Conservation (phyloP, 2,113 vertebrate genomes). For the Spea bombifrons region DNA sequence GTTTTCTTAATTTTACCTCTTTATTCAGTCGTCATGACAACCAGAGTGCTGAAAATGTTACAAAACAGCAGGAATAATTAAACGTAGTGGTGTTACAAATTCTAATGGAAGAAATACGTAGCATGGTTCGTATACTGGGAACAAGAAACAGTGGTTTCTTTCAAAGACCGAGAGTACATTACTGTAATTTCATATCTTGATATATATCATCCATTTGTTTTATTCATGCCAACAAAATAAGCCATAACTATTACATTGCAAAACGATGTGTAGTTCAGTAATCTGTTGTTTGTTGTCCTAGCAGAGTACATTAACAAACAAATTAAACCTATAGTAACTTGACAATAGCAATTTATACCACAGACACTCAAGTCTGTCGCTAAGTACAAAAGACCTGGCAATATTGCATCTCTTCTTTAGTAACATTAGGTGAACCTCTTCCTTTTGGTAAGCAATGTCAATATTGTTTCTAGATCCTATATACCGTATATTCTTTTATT, state of each 20-base stretch:
- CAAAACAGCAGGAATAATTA: conserved; percentile 56
- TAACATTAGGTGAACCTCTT: no score
- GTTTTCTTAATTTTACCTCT: conserved; percentile 46
- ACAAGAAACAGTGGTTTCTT: conserved; percentile 8
- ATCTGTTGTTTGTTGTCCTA: background rate
- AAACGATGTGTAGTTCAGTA: background rate
- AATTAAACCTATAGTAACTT: no score
- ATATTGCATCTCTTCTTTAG: no score
- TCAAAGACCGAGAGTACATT: background rate
- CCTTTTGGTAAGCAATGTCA: no score
- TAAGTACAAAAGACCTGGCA: no score
- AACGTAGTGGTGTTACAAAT: conserved; percentile 49
- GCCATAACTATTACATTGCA: background rate
- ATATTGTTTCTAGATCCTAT: no score
- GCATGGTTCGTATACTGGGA: conserved; percentile 17
- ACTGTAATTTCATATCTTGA: background rate
- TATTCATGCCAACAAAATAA: conserved; percentile 7
- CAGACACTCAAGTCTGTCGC: no score
- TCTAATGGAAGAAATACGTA: conserved; percentile 45
- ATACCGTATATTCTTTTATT: no score
- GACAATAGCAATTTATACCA: no score
- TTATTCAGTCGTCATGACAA: conserved; percentile 53
- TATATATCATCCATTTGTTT: conserved; percentile 13
- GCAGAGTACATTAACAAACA: no score
- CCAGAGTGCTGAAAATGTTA: conserved; percentile 49